phyloP scores from a whole-genome alignment of 2,113 vertebrate genomes.

The Malurus alboscapulatus region DNA sequence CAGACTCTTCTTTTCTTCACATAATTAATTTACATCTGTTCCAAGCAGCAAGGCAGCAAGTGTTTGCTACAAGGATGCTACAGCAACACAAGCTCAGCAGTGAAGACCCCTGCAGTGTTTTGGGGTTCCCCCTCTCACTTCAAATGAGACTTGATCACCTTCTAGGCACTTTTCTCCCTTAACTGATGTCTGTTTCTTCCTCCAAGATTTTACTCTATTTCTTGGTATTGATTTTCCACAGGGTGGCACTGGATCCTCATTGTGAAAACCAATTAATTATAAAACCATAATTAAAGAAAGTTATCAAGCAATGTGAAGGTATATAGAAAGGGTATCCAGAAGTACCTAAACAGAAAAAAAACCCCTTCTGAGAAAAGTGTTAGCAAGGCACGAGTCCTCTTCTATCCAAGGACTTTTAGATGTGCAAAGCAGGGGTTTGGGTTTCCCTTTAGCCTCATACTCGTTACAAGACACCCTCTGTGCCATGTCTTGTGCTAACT shows the following conservation, averaged over 20 bases:
- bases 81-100: neutral
- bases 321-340: neutral
- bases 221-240: conserved; percentile 8
- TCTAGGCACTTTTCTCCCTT: neutral
- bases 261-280: neutral
- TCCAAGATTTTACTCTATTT: neutral
- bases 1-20: neutral
- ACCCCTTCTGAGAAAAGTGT: neutral
- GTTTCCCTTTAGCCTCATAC: neutral
- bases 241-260: conserved; percentile 48
- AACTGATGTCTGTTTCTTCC: neutral
- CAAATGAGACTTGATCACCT: neutral
- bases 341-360: neutral
- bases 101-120: rapidly evolving
- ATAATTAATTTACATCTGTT: neutral
- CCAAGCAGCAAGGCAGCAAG: rapidly evolving
- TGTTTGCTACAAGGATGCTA: neutral
- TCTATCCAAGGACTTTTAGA: neutral
- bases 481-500: neutral
- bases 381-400: neutral
- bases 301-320: neutral
- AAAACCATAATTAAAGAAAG: neutral
- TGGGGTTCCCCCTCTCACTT: neutral
- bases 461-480: neutral
- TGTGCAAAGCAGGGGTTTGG: neutral